Evolutionary conservation across 2,888 invertebrate species (phyloP), one percentile per base, ranked within the genome.

Genomic region (Agonopterix alstromeriana): DNA sequence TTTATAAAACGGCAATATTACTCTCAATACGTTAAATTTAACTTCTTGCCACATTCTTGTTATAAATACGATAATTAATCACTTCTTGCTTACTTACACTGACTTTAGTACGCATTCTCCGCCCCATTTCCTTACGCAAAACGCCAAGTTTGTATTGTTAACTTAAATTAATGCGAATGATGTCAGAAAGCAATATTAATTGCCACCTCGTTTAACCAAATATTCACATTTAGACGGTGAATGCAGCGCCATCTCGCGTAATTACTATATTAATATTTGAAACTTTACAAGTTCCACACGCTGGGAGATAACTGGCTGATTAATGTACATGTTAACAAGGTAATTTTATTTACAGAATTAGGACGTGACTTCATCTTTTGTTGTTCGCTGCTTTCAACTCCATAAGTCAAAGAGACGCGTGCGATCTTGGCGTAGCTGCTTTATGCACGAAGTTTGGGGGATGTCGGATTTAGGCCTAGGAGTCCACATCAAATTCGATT

Each of bases 141-240:
- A 74, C 58, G 71, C 70, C 70, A 70, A 67, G 61, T 68, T 70
- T 69, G 73, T 77, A 78, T 79, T 80, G 79, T 80, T 75, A 73
- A 75, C 73, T 74, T 69, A 73, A 80, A 82, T 82, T 79, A 77
- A 82, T 79, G 78, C 59, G 68, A 65, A 67, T 65, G 59, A 71
- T 67, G 73, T 70, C 74, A 72, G 67, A 69, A 76, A 76, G 65
- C 71, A 58, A 73, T 77, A 79, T 80, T 76, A 80, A 78, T 81
- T 73, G 73, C 71, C 58, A 59, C 61, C 64, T 68, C 67, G 60
- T 70, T 73, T 63, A 61, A 60, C 63, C 67, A 73, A 73, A 75
- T 74, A 73, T 70, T 73, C 63, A 58, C 67, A 64, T 63, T 60
- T 56, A 53, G 53, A 52, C 47, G 54, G 52, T 52, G 53, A 61